Base-by-base conservation (phyloP, 2,113 vertebrate species). In the Bos indicus region DNA sequence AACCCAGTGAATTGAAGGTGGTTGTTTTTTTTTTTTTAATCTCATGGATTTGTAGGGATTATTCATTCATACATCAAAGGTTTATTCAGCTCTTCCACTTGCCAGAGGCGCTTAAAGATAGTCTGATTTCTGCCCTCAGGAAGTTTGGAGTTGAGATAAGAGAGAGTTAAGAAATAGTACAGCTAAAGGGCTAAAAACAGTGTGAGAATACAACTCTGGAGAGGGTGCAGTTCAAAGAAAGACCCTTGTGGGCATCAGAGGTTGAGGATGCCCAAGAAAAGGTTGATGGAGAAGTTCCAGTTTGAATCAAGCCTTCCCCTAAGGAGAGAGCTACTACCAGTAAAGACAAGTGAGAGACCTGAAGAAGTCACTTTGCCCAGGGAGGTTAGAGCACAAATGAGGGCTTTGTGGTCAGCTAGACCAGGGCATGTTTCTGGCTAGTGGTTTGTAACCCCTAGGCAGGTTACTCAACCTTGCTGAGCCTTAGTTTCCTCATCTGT, bases 401-500 rank as follows among this genome's bases (percentile, higher is more conserved):
- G 33, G 64, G 86, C 30, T 96, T 94, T 92, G 92, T 95, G 92
- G 77, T 94, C 83, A 91, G 71, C 89, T 67, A 60, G 33, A 60
- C 30, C 0, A 54, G 48, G 54, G 52, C 90, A 89, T 96, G 40
- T 97, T 90, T 97, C 71, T 92, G 91, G 43, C 91, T 89, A 77
- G 67, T 94, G 80, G 48, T 95, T 88, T 94, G 85, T 92, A 92
- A 94, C 78, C 56, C 33, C 57, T 84, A 71, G 93, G 54, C 94
- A 87, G 94, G 16, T 95, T 97, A 97, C 43, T 94, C 78, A 94
- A 60, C 83, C 93, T 95, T 78, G 30, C 80, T 88, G 71, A 46
- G 12, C 67, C 56, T 96, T 81, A 67, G 59, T 94, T 94, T 97
- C 92, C 86, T 92, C 82, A 88, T 96, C n/a, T 89, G 25, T 96